phyloP scores from a whole-genome alignment of 2,113 vertebrate genomes.

The Sebastes schlegelii region DNA sequence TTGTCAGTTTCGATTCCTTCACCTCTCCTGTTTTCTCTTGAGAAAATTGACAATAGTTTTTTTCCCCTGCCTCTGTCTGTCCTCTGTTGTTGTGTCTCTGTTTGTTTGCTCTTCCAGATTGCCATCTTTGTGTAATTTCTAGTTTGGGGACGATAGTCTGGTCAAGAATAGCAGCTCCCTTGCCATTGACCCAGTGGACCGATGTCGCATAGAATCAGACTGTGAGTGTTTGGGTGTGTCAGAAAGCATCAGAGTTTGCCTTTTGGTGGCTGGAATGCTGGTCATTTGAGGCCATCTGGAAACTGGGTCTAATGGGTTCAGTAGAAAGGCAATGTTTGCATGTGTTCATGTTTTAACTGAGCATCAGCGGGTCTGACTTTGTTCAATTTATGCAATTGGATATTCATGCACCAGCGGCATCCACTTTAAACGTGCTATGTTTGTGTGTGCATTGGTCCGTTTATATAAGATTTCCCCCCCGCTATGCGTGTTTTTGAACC shows the following conservation, averaged over 20 bases:
- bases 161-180: conserved; percentile 34
- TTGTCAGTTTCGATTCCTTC: conserved; percentile 23
- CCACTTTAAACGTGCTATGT: conserved; percentile 5
- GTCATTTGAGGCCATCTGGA: conserved; percentile 40
- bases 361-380: conserved; percentile 46
- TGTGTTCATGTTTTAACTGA: conserved; percentile 42
- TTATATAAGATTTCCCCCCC: conserved; percentile 37
- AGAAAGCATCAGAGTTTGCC: conserved; percentile 32
- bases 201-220: conserved; percentile 21
- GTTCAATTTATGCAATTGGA: conserved; percentile 35
- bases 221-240: conserved; percentile 38
- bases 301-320: conserved; percentile 24
- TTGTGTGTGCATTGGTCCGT: neutral
- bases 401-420: conserved; percentile 43
- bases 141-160: neutral
- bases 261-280: conserved; percentile 35
- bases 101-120: conserved; percentile 36
- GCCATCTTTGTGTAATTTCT: conserved; percentile 39
- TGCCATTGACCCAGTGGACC: neutral
- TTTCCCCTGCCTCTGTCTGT: neutral
- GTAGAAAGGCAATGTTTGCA: neutral
- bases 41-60: neutral
- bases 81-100: neutral
- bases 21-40: neutral
- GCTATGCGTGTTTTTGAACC: conserved; percentile 38